Evolutionary conservation across 2,888 invertebrate genomes (phyloP).

Genomic region (Mesoligia furuncula): DNA sequence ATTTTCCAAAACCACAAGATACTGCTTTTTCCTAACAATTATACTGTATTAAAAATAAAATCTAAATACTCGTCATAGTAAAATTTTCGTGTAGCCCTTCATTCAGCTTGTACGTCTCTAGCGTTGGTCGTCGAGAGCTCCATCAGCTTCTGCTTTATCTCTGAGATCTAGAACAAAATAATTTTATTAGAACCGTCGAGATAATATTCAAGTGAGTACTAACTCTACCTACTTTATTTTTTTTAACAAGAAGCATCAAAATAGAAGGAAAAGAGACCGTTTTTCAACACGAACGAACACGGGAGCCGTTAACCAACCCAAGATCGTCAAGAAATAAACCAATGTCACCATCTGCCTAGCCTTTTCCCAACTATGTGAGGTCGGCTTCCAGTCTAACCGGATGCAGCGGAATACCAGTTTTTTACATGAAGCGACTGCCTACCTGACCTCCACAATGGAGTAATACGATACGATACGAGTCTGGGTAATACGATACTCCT

Average conservation of each 20-base stretch:
- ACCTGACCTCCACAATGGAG: too few relatives aligned
- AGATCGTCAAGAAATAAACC: background rate
- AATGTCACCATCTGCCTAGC: background rate
- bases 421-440: too few relatives aligned
- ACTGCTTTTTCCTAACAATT: slow-evolving; percentile 8
- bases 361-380: too few relatives aligned
- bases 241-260: background rate
- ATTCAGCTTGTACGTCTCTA: slow-evolving; percentile 73
- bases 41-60: background rate
- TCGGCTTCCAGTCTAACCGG: too few relatives aligned
- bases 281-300: background rate
- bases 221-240: too few relatives aligned
- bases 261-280: background rate
- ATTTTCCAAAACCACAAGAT: slow-evolving; percentile 52
- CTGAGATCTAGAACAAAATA: slow-evolving; percentile 86
- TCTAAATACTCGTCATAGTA: background rate
- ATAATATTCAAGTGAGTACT: background rate
- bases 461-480: too few relatives aligned
- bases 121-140: slow-evolving; percentile 82
- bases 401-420: too few relatives aligned
- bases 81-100: slow-evolving; percentile 18
- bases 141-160: slow-evolving; percentile 89
- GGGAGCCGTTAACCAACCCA: too few relatives aligned
- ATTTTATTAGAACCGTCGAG: background rate
- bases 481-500: too few relatives aligned